phyloP scores from a whole-genome alignment of 2,797 vertebrate genomes.

The Serranus cabrilla region DNA sequence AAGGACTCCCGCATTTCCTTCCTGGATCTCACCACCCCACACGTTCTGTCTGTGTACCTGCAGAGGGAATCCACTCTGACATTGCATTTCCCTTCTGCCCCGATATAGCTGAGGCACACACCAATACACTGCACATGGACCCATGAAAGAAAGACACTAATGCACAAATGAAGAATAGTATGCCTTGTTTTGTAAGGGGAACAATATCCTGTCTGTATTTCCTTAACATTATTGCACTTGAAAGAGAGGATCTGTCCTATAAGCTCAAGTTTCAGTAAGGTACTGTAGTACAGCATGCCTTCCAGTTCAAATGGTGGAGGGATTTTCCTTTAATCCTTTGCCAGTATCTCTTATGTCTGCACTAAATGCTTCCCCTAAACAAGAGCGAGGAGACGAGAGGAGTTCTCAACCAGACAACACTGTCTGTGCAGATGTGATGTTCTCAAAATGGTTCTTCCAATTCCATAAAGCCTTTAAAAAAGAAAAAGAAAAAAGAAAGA shows the following conservation, averaged over 20 bases:
- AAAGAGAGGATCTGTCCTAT: constrained; percentile 63
- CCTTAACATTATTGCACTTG: constrained; percentile 76
- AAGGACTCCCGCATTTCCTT: constrained; percentile 49
- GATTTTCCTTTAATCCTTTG: constrained; percentile 48
- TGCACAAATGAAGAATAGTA: constrained; percentile 66
- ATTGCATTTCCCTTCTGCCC: constrained; percentile 43
- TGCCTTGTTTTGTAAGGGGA: constrained; percentile 65
- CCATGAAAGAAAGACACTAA: constrained; percentile 61
- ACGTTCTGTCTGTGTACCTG: constrained; percentile 38
- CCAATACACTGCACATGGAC: constrained; percentile 51
- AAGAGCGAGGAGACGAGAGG: constrained; percentile 31
- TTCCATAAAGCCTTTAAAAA: constrained; percentile 55
- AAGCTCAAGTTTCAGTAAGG: constrained; percentile 61
- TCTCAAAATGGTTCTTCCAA: constrained; percentile 62
- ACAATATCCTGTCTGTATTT: constrained; percentile 58
- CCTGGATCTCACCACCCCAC: constrained; percentile 48
- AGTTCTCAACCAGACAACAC: constrained; percentile 16
- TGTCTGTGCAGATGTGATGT: constrained; percentile 32
- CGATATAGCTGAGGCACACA: constrained; percentile 23
- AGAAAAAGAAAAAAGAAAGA: neutral
- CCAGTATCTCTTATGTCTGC: constrained; percentile 51
- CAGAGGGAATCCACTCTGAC: constrained; percentile 55
- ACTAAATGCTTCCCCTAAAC: constrained; percentile 54
- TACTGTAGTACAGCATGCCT: constrained; percentile 66
- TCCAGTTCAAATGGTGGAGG: constrained; percentile 52